Evolutionary conservation across 2,113 vertebrate genomes (phyloP), one percentile per base, ranked within the genome.

Genomic region (Tupaia chinensis): DNA sequence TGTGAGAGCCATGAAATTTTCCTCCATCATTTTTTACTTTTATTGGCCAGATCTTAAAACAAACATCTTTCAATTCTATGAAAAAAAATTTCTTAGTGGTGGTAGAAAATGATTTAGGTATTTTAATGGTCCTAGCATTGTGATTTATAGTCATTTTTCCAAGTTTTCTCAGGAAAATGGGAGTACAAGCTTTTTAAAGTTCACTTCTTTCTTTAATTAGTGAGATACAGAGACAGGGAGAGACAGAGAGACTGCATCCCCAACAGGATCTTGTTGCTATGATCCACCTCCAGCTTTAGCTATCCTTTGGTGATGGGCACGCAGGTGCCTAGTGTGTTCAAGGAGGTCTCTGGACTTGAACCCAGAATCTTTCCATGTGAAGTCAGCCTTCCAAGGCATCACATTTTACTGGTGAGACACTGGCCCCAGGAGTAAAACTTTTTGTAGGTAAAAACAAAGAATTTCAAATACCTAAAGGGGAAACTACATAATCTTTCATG

Each of bases 141-240:
- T 74, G 20, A 95, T 65, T 87, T 83, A 68, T 14, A 74, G 27
- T n/a, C 27, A 82, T 16, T 56, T 89, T 96, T 9, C 74, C 12
- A 66, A 27, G 23, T 70, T 96, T 90, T 92, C 85, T 94, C 25
- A 85, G 79, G 81, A 87, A 17, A 95, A 93, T 16, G 3, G 17
- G 44, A 93, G 15, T 74, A 70, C 81, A 54, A 23, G 20, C 5
- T 13, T 65, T 87, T 93, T 25, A 34, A 94, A 32, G 69, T 44
- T 44, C 44, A 44, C 44, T 44, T 44, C 44, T 44, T 44, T 44
- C 44, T 44, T 44, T 44, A 44, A 44, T 44, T 44, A 44, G 44
- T 44, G 44, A 44, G 44, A 44, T 44, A 44, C 44, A 44, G 44
- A 44, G 44, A 44, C 44, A 44, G 44, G 3, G 44, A 44, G 44